Evolutionary conservation across 2,113 vertebrate genomes (phyloP).

Genomic region (Alethe castanea): DNA sequence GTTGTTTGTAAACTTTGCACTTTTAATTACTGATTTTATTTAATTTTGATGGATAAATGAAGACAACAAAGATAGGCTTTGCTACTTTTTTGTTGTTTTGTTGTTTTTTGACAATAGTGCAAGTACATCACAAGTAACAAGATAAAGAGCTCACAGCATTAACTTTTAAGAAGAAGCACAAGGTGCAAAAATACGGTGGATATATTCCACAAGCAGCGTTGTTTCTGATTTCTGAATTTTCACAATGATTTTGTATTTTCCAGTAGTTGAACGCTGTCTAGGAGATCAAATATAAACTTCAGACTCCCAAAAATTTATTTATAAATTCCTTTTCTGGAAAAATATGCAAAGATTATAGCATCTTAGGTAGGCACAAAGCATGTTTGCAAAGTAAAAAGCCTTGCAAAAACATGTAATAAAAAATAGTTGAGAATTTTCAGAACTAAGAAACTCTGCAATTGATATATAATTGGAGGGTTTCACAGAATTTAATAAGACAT

Average conservation of each 20-base stretch:
- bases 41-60: neutral
- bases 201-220: neutral
- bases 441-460: neutral
- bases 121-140: neutral
- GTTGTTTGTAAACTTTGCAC: neutral
- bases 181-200: neutral
- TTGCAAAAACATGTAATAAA: neutral
- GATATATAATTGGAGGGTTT: neutral
- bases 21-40: neutral
- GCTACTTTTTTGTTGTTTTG: neutral
- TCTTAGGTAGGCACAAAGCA: neutral
- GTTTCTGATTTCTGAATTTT: neutral
- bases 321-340: accelerated
- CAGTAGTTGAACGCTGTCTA: neutral
- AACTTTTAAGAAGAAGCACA: neutral
- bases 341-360: neutral
- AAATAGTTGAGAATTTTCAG: neutral
- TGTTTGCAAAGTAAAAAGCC: neutral
- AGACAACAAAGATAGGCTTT: neutral
- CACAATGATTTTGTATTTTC: neutral
- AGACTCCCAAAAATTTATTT: neutral
- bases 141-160: neutral
- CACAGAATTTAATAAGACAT: neutral
- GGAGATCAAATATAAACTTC: neutral
- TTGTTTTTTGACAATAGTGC: accelerated